These are phyloP conservation scores for Manis pentadactyla DNA, from an alignment of 2,797 vertebrate species.

Conservation along the genomic window DNA sequence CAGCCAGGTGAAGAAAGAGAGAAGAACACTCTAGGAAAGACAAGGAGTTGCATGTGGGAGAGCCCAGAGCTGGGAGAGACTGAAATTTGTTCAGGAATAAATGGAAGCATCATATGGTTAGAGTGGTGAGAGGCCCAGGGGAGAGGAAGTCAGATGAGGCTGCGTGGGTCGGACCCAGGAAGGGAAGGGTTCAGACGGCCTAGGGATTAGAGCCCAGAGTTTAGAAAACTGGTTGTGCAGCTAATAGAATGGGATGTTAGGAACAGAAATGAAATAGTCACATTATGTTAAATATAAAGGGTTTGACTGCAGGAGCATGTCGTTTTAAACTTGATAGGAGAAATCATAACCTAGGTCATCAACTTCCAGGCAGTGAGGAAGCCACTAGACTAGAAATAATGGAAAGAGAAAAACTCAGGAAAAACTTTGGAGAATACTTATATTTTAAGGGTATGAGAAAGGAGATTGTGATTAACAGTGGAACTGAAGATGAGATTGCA, in stretches of 20 bases:
- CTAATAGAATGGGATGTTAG: not conserved
- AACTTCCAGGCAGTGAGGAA: not conserved
- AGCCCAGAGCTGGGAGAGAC: not conserved
- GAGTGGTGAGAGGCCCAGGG: not conserved
- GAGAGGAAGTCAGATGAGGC: not conserved
- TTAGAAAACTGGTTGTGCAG: not conserved
- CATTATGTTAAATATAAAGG: not conserved
- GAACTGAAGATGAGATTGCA: not conserved
- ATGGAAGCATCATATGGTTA: not conserved
- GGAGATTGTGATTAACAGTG: not conserved
- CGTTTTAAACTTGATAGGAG: not conserved
- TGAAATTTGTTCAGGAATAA: not conserved
- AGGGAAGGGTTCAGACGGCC: not conserved
- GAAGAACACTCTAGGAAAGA: not conserved
- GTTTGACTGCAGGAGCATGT: not conserved
- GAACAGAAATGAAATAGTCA: not conserved
- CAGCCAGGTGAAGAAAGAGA: not conserved
- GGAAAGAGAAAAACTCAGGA: not conserved
- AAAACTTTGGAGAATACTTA: not conserved
- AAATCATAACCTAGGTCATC: not conserved
- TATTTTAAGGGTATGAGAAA: not conserved
- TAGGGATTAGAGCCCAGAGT: not conserved
- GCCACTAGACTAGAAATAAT: not conserved
- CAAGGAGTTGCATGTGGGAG: not conserved
- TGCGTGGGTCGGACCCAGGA: not conserved